Base-by-base conservation (phyloP, 2,888 invertebrate species). In the Brachyptera putata region DNA sequence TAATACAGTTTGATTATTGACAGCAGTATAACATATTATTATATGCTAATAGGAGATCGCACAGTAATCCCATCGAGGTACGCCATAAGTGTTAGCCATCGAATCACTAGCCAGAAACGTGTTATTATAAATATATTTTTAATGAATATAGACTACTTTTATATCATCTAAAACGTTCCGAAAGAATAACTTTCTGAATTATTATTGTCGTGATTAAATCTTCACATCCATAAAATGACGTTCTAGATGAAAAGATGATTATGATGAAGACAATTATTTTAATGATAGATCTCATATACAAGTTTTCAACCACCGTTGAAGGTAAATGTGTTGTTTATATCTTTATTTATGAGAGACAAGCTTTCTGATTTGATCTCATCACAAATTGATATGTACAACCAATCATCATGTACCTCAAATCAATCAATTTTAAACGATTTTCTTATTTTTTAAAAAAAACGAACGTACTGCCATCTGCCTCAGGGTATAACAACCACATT, bases 251-350 rank as follows among this genome's bases (percentile, higher is more conserved):
- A 53, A 53, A 53, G 34, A 53, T 53, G 53, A 53, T 53, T 34
- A 53, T 53, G 53, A 53, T 53, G 30, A 34, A 30, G 48, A 34
- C 49, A 58, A 58, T 58, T 58, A 58, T 58, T 58, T 49, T 49
- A 58, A 58, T 58, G 58, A 58, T 53, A 53, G 53, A 53, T 53
- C 53, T 24, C 24, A 21, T 21, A 24, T 3, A 24, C 21, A 21
- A 21, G 22, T n/a, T 36, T 16, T 22, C 21, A 22, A 18, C n/a
- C 16, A 36, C 36, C 36, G 34, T 34, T 53, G 53, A 53, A 53
- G 34, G 36, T 36, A n/a, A 53, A 53, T 22, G 22, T 46, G 46
- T 24, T 22, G 21, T 4, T 50, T 50, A 34, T 53, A 53, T 53
- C 53, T 53, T 53, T 53, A 53, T 53, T 53, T 53, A 53, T 53